Conservation (phyloP, 2,888 invertebrate species). For the Calameuta idolon region DNA sequence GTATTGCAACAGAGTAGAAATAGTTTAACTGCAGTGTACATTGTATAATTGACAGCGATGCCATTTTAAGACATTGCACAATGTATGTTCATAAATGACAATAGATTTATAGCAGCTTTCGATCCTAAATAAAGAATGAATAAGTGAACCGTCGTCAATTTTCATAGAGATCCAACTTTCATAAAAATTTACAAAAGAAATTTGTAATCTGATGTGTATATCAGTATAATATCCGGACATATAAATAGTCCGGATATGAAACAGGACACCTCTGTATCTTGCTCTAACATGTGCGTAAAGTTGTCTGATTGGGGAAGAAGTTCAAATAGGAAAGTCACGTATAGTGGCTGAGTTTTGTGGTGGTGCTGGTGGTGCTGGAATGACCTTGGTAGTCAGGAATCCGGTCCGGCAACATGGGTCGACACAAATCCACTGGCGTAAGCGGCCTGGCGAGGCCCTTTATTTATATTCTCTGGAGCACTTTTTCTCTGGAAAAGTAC, state of each 20-base stretch:
- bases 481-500: not conserved
- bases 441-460: conserved; percentile 31
- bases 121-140: no score
- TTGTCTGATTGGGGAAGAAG: not conserved
- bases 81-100: no score
- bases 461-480: conserved; percentile 13
- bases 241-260: not conserved
- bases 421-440: conserved; percentile 49
- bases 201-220: no score
- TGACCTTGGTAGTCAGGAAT: conserved; percentile 62
- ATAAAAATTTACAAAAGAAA: no score
- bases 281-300: not conserved
- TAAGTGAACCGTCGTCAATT: no score
- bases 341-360: conserved; percentile 16
- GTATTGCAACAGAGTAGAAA: no score
- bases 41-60: no score
- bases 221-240: no score
- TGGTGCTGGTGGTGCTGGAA: conserved; percentile 39
- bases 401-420: conserved; percentile 58
- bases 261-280: not conserved
- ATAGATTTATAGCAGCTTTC: no score
- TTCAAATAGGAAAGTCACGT: not conserved
- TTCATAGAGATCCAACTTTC: no score
- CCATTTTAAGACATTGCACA: no score
- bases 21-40: no score